Conservation (phyloP, 1,140 invertebrate species). For the Lordiphosa collinella region DNA sequence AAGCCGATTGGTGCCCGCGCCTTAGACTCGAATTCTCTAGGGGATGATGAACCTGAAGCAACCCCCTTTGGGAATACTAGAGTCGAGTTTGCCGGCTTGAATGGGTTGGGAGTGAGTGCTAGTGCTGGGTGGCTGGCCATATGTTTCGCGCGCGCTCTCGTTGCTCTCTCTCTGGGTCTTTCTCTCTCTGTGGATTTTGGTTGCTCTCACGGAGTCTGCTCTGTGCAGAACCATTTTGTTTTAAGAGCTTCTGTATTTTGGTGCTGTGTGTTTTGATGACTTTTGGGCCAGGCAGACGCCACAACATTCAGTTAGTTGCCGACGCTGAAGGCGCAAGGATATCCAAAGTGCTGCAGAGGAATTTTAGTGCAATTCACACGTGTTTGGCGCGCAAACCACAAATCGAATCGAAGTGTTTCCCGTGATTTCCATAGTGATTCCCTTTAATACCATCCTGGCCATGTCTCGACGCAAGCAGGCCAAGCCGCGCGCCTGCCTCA, state of each 20-base stretch:
- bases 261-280: slow-evolving; percentile 40
- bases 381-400: slow-evolving; percentile 59
- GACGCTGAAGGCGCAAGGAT: slow-evolving; percentile 74
- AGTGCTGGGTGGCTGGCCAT: slow-evolving; percentile 43
- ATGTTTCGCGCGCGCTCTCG: slow-evolving; percentile 1
- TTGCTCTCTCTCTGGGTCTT: slow-evolving; percentile 3
- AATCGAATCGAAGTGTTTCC: slow-evolving; percentile 7
- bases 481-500: slow-evolving; percentile 74
- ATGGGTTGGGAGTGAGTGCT: slow-evolving; percentile 32
- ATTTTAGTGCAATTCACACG: slow-evolving; percentile 6
- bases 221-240: slow-evolving; percentile 43
- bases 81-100: slow-evolving; percentile 19
- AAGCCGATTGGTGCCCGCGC: slow-evolving; percentile 61
- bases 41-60: slow-evolving; percentile 46
- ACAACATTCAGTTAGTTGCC: slow-evolving; percentile 60
- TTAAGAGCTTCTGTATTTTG: slow-evolving; percentile 54
- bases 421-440: slow-evolving; percentile 13
- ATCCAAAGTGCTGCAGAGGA: slow-evolving; percentile 30
- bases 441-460: slow-evolving; percentile 20
- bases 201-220: slow-evolving; percentile 24
- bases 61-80: slow-evolving; percentile 58
- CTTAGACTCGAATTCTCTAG: slow-evolving; percentile 30
- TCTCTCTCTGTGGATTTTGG: not conserved
- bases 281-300: slow-evolving; percentile 42
- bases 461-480: slow-evolving; percentile 78